These are phyloP conservation scores for Trachelus stipa DNA, from an alignment of 2,888 invertebrate genomes.

Conservation along the genomic window DNA sequence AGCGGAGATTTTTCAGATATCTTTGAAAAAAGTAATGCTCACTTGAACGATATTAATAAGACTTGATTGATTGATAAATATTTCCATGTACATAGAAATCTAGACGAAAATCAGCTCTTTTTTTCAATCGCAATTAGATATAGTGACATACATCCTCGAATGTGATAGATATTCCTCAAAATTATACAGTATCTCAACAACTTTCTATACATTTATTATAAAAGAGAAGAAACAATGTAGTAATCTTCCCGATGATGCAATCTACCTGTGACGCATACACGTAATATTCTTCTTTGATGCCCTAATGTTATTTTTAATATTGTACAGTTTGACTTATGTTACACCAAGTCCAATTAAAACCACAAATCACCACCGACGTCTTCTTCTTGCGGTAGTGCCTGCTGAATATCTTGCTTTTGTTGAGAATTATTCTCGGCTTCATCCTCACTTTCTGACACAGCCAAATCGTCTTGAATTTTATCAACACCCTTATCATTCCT, in stretches of 20 bases:
- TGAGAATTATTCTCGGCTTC: slow-evolving; percentile 64
- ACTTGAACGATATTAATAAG: neutral
- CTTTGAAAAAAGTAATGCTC: neutral
- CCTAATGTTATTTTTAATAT: neutral
- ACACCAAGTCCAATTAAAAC: slow-evolving; percentile 66
- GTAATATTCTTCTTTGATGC: neutral
- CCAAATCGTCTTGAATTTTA: slow-evolving; percentile 80
- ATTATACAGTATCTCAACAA: neutral
- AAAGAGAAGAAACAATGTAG: neutral
- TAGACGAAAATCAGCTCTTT: neutral
- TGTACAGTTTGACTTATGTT: neutral
- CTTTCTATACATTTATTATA: neutral
- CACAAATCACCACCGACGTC: slow-evolving; percentile 72
- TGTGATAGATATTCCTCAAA: neutral
- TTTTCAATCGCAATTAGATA: neutral
- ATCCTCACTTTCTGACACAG: slow-evolving; percentile 83
- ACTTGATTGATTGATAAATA: neutral
- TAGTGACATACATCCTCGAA: neutral
- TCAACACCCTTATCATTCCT: slow-evolving; percentile 65
- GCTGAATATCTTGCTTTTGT: slow-evolving; percentile 44
- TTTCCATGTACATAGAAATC: neutral
- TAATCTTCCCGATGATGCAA: neutral
- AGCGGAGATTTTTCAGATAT: neutral
- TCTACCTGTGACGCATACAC: neutral
- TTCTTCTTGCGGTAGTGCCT: slow-evolving; percentile 60